Evolutionary conservation across 2,797 vertebrate genomes (phyloP), one percentile per base, ranked within the genome.

Genomic region (Lepus oiostolus): DNA sequence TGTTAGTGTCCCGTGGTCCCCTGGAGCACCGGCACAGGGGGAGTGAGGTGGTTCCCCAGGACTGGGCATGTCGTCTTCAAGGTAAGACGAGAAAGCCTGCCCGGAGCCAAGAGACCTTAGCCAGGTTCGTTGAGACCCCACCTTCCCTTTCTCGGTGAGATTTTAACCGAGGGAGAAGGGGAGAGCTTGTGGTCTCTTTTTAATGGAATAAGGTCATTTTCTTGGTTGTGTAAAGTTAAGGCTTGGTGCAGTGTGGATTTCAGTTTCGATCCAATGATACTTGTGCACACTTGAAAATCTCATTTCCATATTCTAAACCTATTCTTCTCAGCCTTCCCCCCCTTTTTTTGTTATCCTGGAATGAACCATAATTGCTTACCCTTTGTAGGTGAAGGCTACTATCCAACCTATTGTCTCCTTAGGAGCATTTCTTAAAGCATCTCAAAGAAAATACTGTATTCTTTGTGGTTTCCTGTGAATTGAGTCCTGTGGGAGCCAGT

Each of bases 391-490:
- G 82, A 95, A 95, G 90, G 68, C 92, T 94, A 75, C 93, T 96
- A 24, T 54, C 75, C 67, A 91, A 58, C 38, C 63, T 80, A 93
- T 89, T 96, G 86, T 93, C 85, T 92, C 68, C 72, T 82, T 91
- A 81, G 80, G 58, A 92, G 62, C 68, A 77, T 84, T 91, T 95
- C 91, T 96, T 95, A 93, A 95, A 75, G 54, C 28, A 30, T 86
- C 91, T 96, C 76, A 86, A 90, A 92, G 80, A 91, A 97, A 96
- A 95, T 83, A 70, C 7, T 67, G 47, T 87, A 58, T 93, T 95
- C 94, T 93, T 96, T 81, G 35, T n/a, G 12, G 52, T 93, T 96
- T 95, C 90, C 92, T 92, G 79, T 88, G 96, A 94, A 88, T 94
- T 84, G 79, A 91, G 80, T 93, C 63, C 70, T 96, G 89, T 94